These are phyloP conservation scores for Onychomys arenicola DNA, from an alignment of 2,797 vertebrate species.

Conservation along the genomic window DNA sequence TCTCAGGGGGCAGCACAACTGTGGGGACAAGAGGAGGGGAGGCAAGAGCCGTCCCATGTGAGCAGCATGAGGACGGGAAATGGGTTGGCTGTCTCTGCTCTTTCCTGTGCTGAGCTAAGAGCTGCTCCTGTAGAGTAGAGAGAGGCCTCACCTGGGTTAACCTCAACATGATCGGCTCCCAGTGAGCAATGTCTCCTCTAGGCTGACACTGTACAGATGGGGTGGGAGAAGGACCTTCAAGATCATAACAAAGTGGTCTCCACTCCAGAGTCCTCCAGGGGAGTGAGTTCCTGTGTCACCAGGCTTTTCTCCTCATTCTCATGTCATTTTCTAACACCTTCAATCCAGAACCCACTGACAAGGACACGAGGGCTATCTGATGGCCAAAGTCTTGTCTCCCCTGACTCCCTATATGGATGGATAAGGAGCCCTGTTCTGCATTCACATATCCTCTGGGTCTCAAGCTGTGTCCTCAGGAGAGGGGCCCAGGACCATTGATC, in stretches of 20 bases:
- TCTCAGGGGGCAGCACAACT: conserved; percentile 42
- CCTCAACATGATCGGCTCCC: too few relatives aligned
- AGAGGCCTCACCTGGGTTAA: not conserved
- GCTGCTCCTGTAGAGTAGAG: fast-evolving
- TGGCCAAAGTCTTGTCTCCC: not conserved
- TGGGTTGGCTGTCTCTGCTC: not conserved
- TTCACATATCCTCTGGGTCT: not conserved
- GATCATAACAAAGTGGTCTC: too few relatives aligned
- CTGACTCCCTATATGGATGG: fast-evolving
- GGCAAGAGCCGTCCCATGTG: not conserved
- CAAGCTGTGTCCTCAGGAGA: not conserved
- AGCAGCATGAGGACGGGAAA: not conserved
- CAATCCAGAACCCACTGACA: not conserved
- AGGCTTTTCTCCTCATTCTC: too few relatives aligned
- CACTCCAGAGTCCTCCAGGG: not conserved
- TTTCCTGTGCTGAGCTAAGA: not conserved
- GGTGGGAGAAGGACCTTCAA: not conserved
- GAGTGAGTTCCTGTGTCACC: not conserved
- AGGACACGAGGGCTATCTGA: not conserved
- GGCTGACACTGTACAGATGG: too few relatives aligned
- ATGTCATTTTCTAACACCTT: not conserved
- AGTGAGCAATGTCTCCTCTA: not conserved
- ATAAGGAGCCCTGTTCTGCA: fast-evolving
- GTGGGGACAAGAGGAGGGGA: not conserved
- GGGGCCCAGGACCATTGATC: too few relatives aligned